phyloP scores from a whole-genome alignment of 2,113 vertebrate species.

The Naja naja region DNA sequence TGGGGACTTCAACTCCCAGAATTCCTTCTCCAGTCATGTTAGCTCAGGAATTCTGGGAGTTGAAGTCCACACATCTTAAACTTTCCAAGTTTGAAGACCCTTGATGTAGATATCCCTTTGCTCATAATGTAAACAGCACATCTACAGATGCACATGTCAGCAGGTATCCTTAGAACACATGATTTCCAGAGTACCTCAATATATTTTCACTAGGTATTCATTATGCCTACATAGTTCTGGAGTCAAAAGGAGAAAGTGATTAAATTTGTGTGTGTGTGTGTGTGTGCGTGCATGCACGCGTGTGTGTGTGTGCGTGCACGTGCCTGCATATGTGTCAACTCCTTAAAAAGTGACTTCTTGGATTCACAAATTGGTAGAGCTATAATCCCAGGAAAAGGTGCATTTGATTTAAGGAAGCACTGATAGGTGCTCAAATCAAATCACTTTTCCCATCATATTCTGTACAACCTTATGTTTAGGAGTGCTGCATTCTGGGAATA shows the following conservation, averaged over 20 bases:
- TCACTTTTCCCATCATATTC: background rate
- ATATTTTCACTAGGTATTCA: background rate
- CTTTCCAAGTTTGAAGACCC: no score
- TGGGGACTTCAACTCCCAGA: no score
- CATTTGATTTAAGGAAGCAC: background rate
- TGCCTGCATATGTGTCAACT: background rate
- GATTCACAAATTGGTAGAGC: background rate
- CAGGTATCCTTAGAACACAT: background rate
- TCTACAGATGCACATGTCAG: background rate
- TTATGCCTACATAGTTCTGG: background rate
- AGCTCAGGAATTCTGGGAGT: no score
- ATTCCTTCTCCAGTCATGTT: no score
- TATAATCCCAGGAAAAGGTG: background rate
- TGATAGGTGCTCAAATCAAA: background rate
- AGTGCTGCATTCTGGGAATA: background rate
- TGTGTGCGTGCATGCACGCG: no score
- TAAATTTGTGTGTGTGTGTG: no score
- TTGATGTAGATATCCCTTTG: background rate
- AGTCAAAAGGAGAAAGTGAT: background rate
- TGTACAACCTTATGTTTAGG: background rate
- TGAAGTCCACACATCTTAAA: no score
- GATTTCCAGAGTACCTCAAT: background rate
- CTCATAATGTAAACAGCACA: background rate
- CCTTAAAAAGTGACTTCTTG: background rate
- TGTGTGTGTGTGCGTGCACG: rapidly evolving